Evolutionary conservation across 2,888 invertebrate genomes (phyloP), one percentile per base, ranked within the genome.

Genomic region (Epistrophe grossulariae): DNA sequence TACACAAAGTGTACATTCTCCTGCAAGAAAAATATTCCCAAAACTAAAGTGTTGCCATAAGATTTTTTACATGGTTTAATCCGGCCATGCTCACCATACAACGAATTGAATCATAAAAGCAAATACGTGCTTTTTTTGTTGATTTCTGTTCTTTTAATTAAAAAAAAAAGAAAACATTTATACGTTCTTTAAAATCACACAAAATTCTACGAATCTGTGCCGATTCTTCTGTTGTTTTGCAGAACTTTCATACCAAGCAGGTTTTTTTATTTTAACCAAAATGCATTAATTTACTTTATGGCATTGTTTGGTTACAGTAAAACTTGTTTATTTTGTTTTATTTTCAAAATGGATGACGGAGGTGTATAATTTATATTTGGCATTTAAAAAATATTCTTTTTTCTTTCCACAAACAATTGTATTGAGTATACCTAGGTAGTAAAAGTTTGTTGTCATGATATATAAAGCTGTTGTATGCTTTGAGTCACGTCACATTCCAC

Each of bases 401-500:
- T 43, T 13, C 43, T 43, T 15, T 6, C 8, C 38, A 45, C 9
- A 62, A 62, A 48, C n/a, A 64, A 13, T 2, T 5, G 13, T n/a
- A 8, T 7, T 5, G 1, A 19, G 28, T 24, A 24, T 24, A 24
- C n/a, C n/a, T n/a, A n/a, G n/a, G n/a, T 24, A 24, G 24, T 24
- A 0, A 55, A 55, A 45, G 28, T 15, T 10, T 8, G 24, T 13
- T 9, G 2, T 43, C 6, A 24, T n/a, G 7, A 59, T 52, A 19
- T 28, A 2, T 7, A 55, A 9, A n/a, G n/a, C n/a, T n/a, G n/a
- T 59, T 11, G 9, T 24, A 15, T 24, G 9, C 35, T 48, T 76
- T 64, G 38, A 76, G 43, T 79, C 76, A 76, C 84, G 79, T 79
- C 55, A 55, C 17, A 64, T n/a, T n/a, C n/a, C n/a, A n/a, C 50